These are phyloP conservation scores for Drosophila lowei DNA, from an alignment of 1,140 invertebrate genomes.

Conservation along the genomic window DNA sequence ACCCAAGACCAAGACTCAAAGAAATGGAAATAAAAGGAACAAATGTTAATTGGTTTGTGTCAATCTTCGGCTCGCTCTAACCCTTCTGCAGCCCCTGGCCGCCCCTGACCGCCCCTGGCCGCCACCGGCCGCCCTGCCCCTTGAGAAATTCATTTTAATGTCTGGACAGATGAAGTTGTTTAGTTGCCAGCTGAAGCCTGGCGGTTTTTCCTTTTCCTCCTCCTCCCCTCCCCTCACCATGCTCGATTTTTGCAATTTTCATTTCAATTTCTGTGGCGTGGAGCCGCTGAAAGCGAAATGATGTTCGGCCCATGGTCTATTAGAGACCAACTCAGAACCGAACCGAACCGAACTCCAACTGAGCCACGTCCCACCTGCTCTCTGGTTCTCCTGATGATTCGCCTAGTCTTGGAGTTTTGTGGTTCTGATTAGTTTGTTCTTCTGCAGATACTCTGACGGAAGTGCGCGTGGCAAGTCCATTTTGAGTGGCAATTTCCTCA, in stretches of 20 bases:
- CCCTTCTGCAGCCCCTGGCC: constrained; percentile 8
- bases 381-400: constrained; percentile 16
- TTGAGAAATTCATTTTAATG: constrained; percentile 67
- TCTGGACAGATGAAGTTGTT: constrained; percentile 75
- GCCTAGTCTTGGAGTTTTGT: constrained; percentile 7
- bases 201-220: constrained; percentile 36
- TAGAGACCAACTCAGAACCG: constrained; percentile 45
- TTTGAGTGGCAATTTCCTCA: constrained; percentile 75
- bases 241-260: constrained; percentile 69
- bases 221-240: constrained; percentile 12
- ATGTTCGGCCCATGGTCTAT: constrained; percentile 71
- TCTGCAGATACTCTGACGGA: constrained; percentile 62
- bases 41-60: constrained; percentile 83
- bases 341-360: neutral
- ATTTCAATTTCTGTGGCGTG: constrained; percentile 75
- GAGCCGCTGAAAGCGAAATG: constrained; percentile 77
- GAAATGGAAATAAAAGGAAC: constrained; percentile 75
- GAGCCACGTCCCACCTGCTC: constrained; percentile 12
- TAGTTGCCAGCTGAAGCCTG: constrained; percentile 58
- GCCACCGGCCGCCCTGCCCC: constrained; percentile 28
- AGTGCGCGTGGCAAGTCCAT: constrained; percentile 55
- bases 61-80: constrained; percentile 69
- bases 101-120: neutral
- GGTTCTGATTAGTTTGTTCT: constrained; percentile 53
- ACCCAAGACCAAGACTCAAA: constrained; percentile 9